Evolutionary conservation across 2,888 invertebrate species (phyloP).

Genomic region (Dryadula phaetusa): DNA sequence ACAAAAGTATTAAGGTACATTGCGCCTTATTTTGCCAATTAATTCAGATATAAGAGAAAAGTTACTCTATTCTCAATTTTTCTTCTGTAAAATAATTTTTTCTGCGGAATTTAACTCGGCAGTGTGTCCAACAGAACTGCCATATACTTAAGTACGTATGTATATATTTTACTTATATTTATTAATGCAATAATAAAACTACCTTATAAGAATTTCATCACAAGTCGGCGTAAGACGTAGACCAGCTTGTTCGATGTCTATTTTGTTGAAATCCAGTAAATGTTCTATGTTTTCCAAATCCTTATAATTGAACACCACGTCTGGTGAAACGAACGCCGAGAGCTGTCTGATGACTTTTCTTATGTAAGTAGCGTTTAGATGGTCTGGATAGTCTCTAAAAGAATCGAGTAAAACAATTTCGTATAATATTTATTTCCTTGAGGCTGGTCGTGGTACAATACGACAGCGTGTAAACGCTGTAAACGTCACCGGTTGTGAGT

Average conservation of each 20-base stretch:
- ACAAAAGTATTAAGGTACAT: too few species aligned
- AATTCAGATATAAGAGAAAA: too few species aligned
- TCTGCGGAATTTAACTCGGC: too few species aligned
- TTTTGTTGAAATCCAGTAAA: constrained; percentile 56
- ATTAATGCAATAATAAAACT: background rate
- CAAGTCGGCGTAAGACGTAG: constrained; percentile 57
- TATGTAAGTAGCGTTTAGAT: constrained; percentile 52
- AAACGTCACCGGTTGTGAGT: too few species aligned
- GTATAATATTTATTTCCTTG: too few species aligned
- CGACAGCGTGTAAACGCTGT: too few species aligned
- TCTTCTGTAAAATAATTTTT: too few species aligned
- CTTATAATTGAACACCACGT: constrained; percentile 49
- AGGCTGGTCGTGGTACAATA: too few species aligned
- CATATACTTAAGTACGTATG: too few species aligned
- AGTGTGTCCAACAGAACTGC: too few species aligned
- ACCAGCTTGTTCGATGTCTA: constrained; percentile 56
- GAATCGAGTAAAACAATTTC: background rate
- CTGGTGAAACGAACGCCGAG: constrained; percentile 60
- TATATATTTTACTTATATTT: background rate
- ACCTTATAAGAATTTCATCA: constrained; percentile 63
- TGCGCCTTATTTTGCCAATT: too few species aligned
- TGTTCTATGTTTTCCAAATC: constrained; percentile 57
- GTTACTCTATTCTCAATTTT: too few species aligned
- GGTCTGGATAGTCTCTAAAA: constrained; percentile 57
- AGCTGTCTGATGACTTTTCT: constrained; percentile 55